Evolutionary conservation across 2,113 vertebrate species (phyloP).

Genomic region (Naja naja): DNA sequence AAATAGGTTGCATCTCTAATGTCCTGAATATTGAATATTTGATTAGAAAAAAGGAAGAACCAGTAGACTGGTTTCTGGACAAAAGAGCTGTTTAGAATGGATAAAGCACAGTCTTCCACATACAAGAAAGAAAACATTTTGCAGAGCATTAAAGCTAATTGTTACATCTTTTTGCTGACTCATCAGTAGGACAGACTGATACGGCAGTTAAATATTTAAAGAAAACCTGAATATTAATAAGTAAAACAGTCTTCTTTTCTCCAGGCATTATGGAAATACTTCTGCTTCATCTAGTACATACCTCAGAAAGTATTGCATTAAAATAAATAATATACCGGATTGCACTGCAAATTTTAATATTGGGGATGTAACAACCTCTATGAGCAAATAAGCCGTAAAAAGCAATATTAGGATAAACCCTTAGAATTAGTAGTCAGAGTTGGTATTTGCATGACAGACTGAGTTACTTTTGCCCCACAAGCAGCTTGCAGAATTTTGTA

Average conservation of each 20-base stretch:
- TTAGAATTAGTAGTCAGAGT: background rate
- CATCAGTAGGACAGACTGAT: slow-evolving; percentile 19
- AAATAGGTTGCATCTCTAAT: slow-evolving; percentile 27
- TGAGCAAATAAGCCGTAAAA: background rate
- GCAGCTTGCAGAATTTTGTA: background rate
- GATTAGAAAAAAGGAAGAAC: slow-evolving; percentile 38
- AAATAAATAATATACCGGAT: background rate
- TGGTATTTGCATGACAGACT: background rate
- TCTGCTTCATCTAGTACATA: background rate
- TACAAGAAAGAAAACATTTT: slow-evolving; percentile 29
- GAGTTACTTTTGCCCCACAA: background rate
- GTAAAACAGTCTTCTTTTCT: background rate
- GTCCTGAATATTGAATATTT: slow-evolving; percentile 43
- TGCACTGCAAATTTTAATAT: background rate
- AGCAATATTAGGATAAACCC: background rate
- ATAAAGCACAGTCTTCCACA: slow-evolving; percentile 17
- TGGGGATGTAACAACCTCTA: background rate
- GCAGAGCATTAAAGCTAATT: slow-evolving; percentile 32
- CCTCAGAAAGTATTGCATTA: background rate
- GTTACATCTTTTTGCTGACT: slow-evolving; percentile 7
- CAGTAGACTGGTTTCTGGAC: slow-evolving; percentile 33
- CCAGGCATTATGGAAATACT: background rate
- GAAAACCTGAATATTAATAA: background rate
- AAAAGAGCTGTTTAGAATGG: slow-evolving; percentile 40
- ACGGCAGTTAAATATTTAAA: slow-evolving; percentile 29